Percentiles rank a stretch among this genome's conserved stretches.
Evolutionary conservation across 1,140 invertebrate species (phyloP).

Genomic region (Hyles euphorbiae): DNA sequence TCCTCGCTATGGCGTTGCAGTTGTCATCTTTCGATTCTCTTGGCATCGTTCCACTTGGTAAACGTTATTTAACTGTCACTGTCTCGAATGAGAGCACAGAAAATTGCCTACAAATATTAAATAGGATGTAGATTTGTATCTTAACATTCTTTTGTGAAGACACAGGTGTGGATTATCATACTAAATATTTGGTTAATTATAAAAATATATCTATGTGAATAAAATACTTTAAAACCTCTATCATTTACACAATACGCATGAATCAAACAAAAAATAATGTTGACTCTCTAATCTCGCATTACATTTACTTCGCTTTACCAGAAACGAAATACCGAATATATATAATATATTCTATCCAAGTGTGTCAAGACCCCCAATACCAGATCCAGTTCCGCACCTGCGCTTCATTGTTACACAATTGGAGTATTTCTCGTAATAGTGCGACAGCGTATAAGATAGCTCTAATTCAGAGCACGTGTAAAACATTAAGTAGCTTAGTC

Average conservation of each 20-base stretch:
- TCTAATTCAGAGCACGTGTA: constrained; percentile 15
- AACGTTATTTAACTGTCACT: constrained; percentile 59
- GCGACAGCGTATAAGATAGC: constrained; percentile 12
- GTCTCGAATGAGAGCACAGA: constrained; percentile 44
- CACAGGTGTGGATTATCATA: too few species aligned
- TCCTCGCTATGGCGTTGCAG: constrained; percentile 63
- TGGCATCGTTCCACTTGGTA: constrained; percentile 45
- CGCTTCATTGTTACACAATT: constrained; percentile 25
- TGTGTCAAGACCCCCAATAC: too few species aligned
- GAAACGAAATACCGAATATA: too few species aligned
- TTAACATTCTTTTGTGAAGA: too few species aligned
- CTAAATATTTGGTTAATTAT: too few species aligned
- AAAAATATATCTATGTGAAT: too few species aligned
- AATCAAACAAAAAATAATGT: too few species aligned
- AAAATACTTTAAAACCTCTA: too few species aligned
- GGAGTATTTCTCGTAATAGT: constrained; percentile 16
- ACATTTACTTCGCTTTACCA: too few species aligned
- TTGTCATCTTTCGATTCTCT: constrained; percentile 53
- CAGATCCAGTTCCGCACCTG: not conserved
- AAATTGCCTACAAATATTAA: constrained; percentile 31
- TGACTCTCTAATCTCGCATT: too few species aligned
- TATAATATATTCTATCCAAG: too few species aligned
- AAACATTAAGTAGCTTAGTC: constrained; percentile 9
- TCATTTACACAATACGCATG: too few species aligned
- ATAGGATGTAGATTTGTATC: not conserved